Base-by-base conservation (phyloP, 2,888 invertebrate species). In the Steinernema carpocapsae region DNA sequence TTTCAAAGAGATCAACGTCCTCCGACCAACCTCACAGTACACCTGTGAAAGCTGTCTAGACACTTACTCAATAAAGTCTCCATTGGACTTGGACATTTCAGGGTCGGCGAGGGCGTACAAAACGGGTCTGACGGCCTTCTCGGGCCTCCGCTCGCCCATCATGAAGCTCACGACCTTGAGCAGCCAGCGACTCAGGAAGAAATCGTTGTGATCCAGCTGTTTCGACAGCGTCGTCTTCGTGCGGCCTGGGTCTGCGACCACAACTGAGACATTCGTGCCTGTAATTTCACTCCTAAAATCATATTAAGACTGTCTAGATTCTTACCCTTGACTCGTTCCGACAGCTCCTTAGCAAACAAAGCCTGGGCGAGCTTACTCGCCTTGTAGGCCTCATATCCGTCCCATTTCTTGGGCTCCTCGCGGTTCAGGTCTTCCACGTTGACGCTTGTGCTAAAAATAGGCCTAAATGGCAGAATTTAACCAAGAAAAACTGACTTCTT, bases 381-480 rank as follows among this genome's bases (percentile, higher is more conserved):
- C 72, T 87, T 86, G 78, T 86, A 87, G 7, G 81, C 82, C 46
- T 85, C 84, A 74, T 80, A 82, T 22, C 83, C 85, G 70, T 86
- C 85, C 72, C 79, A 86, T 43, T 84, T 82, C 71, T 79, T 79
- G 32, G 73, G 73, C 19, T 81, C 51, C 10, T 80, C 85, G 17
- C 80, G 77, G 72, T 86, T 86, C 70, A 86, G 71, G 72, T 85
- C 80, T 14, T 74, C 78, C 46, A 86, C 71, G 51, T 87, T 79
- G 26, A 86, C 64, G 22, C 80, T 75, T 12, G 80, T 51, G 29
- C 83, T 83, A 52, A 75, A 73, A 32, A 12, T 70, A 51, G 37
- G 37, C 19, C 12, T 32, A 26, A 46, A 75, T 75, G 32, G 29
- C 56, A n/a, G 64, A 26, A 45, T 22, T 26, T 70, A 45, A 19